phyloP scores from a whole-genome alignment of 2,113 vertebrate species.

The Tichodroma muraria region DNA sequence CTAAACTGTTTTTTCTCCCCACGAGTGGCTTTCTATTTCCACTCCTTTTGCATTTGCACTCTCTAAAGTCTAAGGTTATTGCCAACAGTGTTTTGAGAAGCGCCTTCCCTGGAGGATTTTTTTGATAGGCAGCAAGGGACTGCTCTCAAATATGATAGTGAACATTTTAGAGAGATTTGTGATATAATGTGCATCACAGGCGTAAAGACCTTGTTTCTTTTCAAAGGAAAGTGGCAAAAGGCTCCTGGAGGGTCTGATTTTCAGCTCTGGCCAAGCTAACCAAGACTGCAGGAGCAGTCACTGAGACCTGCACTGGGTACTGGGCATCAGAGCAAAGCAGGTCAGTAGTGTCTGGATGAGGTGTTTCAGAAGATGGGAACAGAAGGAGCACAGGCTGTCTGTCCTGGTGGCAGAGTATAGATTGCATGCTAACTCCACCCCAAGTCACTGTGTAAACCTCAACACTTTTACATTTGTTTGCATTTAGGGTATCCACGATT shows the following conservation, averaged over 20 bases:
- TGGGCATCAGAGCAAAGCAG: neutral
- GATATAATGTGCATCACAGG: neutral
- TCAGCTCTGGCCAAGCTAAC: neutral
- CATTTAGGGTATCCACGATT: neutral
- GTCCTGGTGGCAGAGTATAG: neutral
- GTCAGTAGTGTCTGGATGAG: neutral
- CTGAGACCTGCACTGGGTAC: neutral
- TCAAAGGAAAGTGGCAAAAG: neutral
- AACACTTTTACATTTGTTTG: neutral
- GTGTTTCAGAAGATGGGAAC: neutral
- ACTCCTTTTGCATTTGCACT: conserved; percentile 3
- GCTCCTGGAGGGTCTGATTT: neutral
- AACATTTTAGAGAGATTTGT: neutral
- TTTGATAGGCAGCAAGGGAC: neutral
- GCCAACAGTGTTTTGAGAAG: neutral
- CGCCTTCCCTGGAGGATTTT: neutral
- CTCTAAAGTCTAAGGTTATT: conserved; percentile 13
- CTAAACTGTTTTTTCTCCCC: neutral
- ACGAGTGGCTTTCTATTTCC: neutral
- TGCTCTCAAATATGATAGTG: neutral
- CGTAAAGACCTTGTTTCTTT: neutral
- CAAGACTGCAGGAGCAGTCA: neutral
- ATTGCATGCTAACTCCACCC: neutral
- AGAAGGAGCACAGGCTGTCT: neutral
- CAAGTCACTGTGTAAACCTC: neutral